Evolutionary conservation across 2,113 vertebrate genomes (phyloP).

Genomic region (Anas platyrhynchos): DNA sequence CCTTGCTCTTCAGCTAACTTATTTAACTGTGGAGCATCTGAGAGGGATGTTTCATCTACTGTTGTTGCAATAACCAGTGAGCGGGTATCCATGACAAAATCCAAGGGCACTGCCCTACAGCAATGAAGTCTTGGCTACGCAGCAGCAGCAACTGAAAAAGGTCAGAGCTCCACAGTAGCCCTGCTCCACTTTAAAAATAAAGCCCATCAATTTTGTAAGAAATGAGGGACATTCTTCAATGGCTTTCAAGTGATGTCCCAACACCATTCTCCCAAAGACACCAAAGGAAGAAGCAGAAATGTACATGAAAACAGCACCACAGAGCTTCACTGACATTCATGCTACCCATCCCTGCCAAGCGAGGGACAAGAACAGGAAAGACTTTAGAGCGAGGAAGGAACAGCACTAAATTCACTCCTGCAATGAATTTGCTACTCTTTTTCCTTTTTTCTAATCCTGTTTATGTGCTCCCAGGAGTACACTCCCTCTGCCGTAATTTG

Average conservation of each 20-base stretch:
- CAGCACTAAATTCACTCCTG: not conserved
- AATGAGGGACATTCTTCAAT: not conserved
- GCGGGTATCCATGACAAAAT: conserved; percentile 46
- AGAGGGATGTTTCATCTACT: conserved; percentile 6
- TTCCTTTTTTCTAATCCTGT: not conserved
- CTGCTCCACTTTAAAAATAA: conserved; percentile 3
- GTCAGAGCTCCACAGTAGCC: not conserved
- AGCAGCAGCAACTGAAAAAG: not conserved
- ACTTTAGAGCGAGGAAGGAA: not conserved
- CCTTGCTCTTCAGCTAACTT: conserved; percentile 51
- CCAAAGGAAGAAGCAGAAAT: not conserved
- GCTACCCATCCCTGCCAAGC: not conserved
- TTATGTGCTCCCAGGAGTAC: not conserved
- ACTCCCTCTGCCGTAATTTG: not conserved
- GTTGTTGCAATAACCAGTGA: conserved; percentile 16
- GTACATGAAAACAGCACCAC: not conserved
- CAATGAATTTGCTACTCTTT: not conserved
- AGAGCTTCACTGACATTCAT: not conserved
- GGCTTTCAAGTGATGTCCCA: not conserved
- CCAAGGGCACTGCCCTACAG: conserved; percentile 30
- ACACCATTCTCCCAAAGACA: not conserved
- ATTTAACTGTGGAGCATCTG: conserved; percentile 20
- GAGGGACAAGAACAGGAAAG: not conserved
- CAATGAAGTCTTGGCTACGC: not conserved
- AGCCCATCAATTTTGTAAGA: not conserved